Percentiles rank a stretch among this genome's conserved stretches.
These are phyloP conservation scores for Berghia stephanieae DNA, from an alignment of 1,140 invertebrate species.

Conservation along the genomic window DNA sequence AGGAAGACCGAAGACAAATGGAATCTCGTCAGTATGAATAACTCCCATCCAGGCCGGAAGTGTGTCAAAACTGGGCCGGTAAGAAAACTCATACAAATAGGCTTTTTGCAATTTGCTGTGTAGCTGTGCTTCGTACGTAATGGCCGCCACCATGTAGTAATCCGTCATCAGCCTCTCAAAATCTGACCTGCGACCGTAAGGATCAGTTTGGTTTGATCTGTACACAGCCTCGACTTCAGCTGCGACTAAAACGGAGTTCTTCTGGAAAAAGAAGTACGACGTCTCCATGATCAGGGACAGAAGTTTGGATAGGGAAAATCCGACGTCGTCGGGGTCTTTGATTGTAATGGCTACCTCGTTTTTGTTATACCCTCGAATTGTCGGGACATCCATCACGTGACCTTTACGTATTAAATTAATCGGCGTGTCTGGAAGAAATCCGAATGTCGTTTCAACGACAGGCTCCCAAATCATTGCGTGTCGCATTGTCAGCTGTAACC, in stretches of 20 bases:
- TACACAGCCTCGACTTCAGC: neutral
- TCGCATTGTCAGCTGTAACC: neutral
- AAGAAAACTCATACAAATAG: slow-evolving; percentile 54
- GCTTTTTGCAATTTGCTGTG: slow-evolving; percentile 29
- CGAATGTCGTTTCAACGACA: slow-evolving; percentile 87
- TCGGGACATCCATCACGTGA: slow-evolving; percentile 90
- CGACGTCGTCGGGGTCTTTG: slow-evolving; percentile 37
- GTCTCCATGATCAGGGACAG: neutral
- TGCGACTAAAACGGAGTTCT: neutral
- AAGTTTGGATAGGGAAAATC: too few relatives aligned
- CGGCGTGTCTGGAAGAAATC: slow-evolving; percentile 87
- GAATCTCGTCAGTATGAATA: slow-evolving; percentile 95
- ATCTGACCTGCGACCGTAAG: neutral
- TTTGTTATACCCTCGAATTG: slow-evolving; percentile 89
- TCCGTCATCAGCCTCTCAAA: neutral
- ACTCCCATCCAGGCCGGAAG: slow-evolving; percentile 97
- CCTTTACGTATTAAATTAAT: slow-evolving; percentile 77
- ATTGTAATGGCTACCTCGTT: slow-evolving; percentile 75
- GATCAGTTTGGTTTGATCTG: neutral
- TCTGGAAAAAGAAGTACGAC: neutral
- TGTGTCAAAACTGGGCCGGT: slow-evolving; percentile 72
- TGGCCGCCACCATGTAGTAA: slow-evolving; percentile 35
- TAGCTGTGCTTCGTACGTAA: slow-evolving; percentile 40
- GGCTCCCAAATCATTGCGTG: slow-evolving; percentile 84
- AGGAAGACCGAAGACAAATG: slow-evolving; percentile 90